Evolutionary conservation across 2,113 vertebrate genomes (phyloP).

Genomic region (Takifugu flavidus): DNA sequence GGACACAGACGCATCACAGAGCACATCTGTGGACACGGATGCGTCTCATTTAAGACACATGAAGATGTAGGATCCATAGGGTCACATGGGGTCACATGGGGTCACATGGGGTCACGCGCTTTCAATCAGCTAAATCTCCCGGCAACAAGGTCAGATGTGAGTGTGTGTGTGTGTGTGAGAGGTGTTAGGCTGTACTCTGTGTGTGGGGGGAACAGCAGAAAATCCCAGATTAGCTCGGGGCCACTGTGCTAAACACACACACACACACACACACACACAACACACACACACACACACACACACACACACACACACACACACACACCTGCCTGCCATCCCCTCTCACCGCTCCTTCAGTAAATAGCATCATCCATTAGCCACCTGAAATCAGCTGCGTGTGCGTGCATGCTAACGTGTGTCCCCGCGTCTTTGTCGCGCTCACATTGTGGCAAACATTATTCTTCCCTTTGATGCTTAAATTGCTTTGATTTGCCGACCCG

Average conservation of each 20-base stretch:
- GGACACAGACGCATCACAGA: too few relatives aligned
- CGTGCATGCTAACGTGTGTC: too few relatives aligned
- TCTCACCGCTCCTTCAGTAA: slow-evolving; percentile 46
- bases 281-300: slow-evolving; percentile 13
- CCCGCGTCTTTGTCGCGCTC: too few relatives aligned
- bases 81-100: neutral
- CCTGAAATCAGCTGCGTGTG: slow-evolving; percentile 25
- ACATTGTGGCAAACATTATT: too few relatives aligned
- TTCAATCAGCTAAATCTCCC: too few relatives aligned
- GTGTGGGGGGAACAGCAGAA: slow-evolving; percentile 2
- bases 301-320: slow-evolving; percentile 12
- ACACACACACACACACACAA: slow-evolving; percentile 5
- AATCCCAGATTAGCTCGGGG: slow-evolving; percentile 24
- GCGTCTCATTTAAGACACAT: slow-evolving; percentile 6
- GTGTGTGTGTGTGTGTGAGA: slow-evolving; percentile 12
- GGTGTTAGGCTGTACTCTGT: slow-evolving; percentile 29
- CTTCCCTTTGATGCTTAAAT: too few relatives aligned
- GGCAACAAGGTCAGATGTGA: slow-evolving; percentile 16
- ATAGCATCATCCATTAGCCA: slow-evolving; percentile 63
- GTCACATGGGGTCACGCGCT: neutral
- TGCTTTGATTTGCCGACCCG: too few relatives aligned
- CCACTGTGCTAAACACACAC: slow-evolving; percentile 15
- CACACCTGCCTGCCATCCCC: slow-evolving; percentile 37
- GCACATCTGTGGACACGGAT: slow-evolving; percentile 51
- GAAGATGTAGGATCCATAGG: neutral